Conservation (phyloP, 2,113 vertebrate species). For the Lepus timidus region DNA sequence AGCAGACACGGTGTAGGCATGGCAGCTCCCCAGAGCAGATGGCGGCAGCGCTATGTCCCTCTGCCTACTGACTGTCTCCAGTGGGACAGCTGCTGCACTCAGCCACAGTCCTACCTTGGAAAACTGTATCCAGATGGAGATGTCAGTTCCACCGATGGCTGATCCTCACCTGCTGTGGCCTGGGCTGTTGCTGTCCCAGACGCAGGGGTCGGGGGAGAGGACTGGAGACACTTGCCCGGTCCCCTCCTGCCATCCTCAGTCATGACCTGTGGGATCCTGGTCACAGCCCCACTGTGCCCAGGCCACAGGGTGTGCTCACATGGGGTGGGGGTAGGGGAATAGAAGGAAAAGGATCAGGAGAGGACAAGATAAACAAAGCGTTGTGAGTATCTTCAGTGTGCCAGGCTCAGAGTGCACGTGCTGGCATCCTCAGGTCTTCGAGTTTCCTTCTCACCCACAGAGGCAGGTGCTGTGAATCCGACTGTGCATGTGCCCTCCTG, state of each 20-base stretch:
- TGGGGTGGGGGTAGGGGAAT: too few species aligned
- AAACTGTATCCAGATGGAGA: not conserved
- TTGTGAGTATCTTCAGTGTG: not conserved
- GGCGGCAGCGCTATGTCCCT: not conserved
- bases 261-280: not conserved
- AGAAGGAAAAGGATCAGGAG: not conserved
- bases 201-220: not conserved
- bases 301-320: not conserved
- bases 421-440: not conserved
- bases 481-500: not conserved
- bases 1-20: not conserved
- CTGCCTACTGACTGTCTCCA: not conserved
- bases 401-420: not conserved
- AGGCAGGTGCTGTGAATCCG: not conserved
- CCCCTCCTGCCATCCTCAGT: not conserved
- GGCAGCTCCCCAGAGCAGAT: not conserved
- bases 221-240: too few species aligned
- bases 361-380: not conserved
- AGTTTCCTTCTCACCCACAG: not conserved
- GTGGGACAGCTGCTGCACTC: not conserved
- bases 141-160: not conserved
- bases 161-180: not conserved
- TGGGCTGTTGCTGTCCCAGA: not conserved
- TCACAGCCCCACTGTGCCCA: not conserved
- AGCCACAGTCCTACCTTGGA: not conserved